phyloP scores from a whole-genome alignment of 2,888 invertebrate species.

The Cosmopolites sordidus region DNA sequence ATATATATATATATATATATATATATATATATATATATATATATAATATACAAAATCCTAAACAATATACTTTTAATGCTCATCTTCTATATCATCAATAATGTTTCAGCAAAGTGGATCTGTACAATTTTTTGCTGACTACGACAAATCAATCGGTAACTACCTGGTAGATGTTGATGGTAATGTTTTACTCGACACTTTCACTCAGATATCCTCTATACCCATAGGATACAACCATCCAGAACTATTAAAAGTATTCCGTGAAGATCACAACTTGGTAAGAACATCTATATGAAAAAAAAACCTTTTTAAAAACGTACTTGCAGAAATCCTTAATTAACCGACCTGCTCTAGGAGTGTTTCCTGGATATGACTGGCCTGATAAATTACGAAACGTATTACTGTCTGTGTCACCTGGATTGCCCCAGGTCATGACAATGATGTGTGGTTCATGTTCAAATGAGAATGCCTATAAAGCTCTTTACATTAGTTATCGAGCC shows the following conservation, averaged over 20 bases:
- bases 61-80: too few species aligned
- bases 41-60: not conserved
- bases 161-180: constrained; percentile 95
- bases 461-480: constrained; percentile 93
- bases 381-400: constrained; percentile 68
- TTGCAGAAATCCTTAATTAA: constrained; percentile 75
- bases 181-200: constrained; percentile 84
- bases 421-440: constrained; percentile 86
- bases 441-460: constrained; percentile 97
- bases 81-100: too few species aligned
- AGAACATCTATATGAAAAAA: constrained; percentile 2
- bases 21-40: too few species aligned
- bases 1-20: too few species aligned
- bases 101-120: constrained; percentile 72
- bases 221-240: constrained; percentile 96
- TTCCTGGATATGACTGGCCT: constrained; percentile 87
- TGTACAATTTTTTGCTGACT: constrained; percentile 88
- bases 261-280: constrained; percentile 35
- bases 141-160: constrained; percentile 87
- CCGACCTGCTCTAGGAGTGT: constrained; percentile 91
- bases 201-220: constrained; percentile 87
- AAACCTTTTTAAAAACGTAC: constrained; percentile 23
- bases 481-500: constrained; percentile 81
- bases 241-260: constrained; percentile 67
- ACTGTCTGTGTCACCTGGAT: constrained; percentile 59